Evolutionary conservation across 2,113 vertebrate species (phyloP), one percentile per base, ranked within the genome.

Genomic region (Burhinus bistriatus): DNA sequence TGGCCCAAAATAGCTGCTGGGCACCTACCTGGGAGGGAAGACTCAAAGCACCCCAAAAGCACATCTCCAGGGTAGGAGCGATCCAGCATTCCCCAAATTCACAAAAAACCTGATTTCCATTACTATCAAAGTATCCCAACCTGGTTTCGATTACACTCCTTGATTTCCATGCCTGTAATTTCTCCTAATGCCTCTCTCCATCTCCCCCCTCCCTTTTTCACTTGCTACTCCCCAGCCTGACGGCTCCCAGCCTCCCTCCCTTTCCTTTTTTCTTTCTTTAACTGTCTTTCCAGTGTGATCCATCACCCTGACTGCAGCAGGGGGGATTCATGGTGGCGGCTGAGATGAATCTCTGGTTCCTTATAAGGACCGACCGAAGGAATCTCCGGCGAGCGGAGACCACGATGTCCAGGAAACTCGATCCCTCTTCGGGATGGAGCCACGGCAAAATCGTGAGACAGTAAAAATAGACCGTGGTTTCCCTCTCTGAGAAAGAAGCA

Each of bases 71-170:
- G 49, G 25, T 9, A 17, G 58, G 78, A 47, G 29, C 21, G 49
- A 45, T 8, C 57, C 61, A 81, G 61, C 78, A 7, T 36, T 42
- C 71, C 88, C 29, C 14, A 42, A 47, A 11, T 49, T 58, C 80
- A 11, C 77, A 20, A 38, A 80, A 73, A 83, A 10, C 91, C 89
- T 70, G 92, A 81, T 84, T 97, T 71, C 87, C 82, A 72, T 88
- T 40, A 40, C 47, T 58, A 32, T 82, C 79, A 15, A 49, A 66
- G 91, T 6, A 27, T 84, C 86, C 83, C 77, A 27, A 15, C 88
- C 96, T 97, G 97, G 57, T 97, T 97, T 87, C 26, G 45, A 95
- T 97, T 92, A 93, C 40, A 7, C 68, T 58, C 80, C 88, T 45
- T 1, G 59, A 70, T 92, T 94, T 40, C 30, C 94, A 49, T 59